A percentile compares a stretch with the other conserved stretches of the same genome.
Conservation (phyloP, 2,888 invertebrate species). For the Spialia ferax region DNA sequence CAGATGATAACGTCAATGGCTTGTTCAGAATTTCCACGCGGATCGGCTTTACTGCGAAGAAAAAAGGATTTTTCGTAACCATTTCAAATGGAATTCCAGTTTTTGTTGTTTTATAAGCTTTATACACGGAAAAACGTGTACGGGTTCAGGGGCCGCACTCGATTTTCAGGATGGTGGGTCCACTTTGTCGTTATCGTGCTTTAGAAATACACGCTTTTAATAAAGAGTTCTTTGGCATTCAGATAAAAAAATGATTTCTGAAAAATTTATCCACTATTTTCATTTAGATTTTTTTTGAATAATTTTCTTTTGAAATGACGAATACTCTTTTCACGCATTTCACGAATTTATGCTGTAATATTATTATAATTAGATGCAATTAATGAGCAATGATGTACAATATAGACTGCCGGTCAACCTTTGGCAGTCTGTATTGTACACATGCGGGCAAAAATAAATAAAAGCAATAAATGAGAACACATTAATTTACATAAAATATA, state of each 20-base stretch:
- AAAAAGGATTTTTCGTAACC: slow-evolving; percentile 38
- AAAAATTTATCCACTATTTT: too few relatives aligned
- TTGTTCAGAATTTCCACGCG: slow-evolving; percentile 92
- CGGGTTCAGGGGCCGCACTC: slow-evolving; percentile 30
- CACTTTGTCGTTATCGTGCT: slow-evolving; percentile 27
- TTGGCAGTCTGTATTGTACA: too few relatives aligned
- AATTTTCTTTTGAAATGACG: too few relatives aligned
- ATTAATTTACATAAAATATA: background rate
- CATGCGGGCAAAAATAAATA: too few relatives aligned
- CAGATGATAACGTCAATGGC: slow-evolving; percentile 92
- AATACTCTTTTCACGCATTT: too few relatives aligned
- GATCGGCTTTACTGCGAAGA: slow-evolving; percentile 91
- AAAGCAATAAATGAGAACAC: background rate
- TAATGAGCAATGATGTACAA: too few relatives aligned
- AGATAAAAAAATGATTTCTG: slow-evolving; percentile 5
- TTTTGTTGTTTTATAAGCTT: slow-evolving; percentile 29
- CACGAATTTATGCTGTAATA: too few relatives aligned
- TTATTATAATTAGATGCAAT: too few relatives aligned
- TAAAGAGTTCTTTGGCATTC: slow-evolving; percentile 28
- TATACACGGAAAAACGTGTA: slow-evolving; percentile 14
- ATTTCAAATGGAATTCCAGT: slow-evolving; percentile 34
- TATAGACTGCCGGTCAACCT: too few relatives aligned
- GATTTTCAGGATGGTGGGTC: slow-evolving; percentile 27
- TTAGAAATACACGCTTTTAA: slow-evolving; percentile 28
- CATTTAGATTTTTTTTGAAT: too few relatives aligned